phyloP scores from a whole-genome alignment of 2,797 vertebrate species.

The Philypnodon macrostomus region DNA sequence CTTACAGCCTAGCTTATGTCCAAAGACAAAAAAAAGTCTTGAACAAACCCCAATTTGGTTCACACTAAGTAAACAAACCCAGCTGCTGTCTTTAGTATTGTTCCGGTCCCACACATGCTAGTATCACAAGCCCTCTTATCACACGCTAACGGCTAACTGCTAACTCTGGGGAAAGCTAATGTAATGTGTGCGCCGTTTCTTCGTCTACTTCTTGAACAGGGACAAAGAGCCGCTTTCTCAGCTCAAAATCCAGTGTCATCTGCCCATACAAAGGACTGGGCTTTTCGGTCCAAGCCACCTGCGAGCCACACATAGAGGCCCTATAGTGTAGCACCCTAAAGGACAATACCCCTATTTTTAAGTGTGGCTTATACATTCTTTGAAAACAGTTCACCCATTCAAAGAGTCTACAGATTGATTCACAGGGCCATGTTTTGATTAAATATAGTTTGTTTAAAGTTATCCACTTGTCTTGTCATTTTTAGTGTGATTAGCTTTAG shows the following conservation, averaged over 20 bases:
- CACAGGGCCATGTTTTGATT: background rate
- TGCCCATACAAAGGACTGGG: slow-evolving; percentile 71
- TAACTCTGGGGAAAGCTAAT: slow-evolving; percentile 52
- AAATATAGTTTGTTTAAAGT: background rate
- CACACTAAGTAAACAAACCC: slow-evolving; percentile 70
- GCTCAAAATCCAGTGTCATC: slow-evolving; percentile 74
- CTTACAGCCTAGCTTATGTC: no score
- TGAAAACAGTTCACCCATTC: slow-evolving; percentile 30
- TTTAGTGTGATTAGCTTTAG: slow-evolving; percentile 21
- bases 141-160: slow-evolving; percentile 52
- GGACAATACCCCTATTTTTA: slow-evolving; percentile 69
- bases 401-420: slow-evolving; percentile 24
- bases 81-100: slow-evolving; percentile 66
- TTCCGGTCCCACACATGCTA: slow-evolving; percentile 50
- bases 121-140: slow-evolving; percentile 72
- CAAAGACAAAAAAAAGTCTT: no score
- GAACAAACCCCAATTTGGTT: slow-evolving; percentile 59
- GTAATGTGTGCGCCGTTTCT: slow-evolving; percentile 46
- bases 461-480: slow-evolving; percentile 1
- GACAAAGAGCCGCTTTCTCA: slow-evolving; percentile 74
- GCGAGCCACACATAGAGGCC: slow-evolving; percentile 69
- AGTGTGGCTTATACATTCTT: slow-evolving; percentile 42
- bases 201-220: slow-evolving; percentile 58
- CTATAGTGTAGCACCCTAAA: slow-evolving; percentile 62
- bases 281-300: slow-evolving; percentile 73